Percentiles rank a stretch among this genome's conserved stretches.
phyloP scores from a whole-genome alignment of 2,888 invertebrate species.

The Eupithecia centaureata region DNA sequence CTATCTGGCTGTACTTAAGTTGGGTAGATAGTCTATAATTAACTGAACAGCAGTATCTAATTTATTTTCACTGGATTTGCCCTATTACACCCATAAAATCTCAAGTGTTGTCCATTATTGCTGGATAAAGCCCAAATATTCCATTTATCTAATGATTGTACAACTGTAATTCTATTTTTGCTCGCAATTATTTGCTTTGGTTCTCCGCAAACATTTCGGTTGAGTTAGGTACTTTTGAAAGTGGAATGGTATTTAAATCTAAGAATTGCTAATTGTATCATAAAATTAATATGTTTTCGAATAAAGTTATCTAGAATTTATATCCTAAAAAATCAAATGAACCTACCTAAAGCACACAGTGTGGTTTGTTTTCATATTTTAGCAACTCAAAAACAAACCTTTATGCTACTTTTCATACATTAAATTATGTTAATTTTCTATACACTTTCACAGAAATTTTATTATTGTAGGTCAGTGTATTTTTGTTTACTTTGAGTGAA shows the following conservation, averaged over 20 bases:
- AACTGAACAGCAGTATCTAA: neutral
- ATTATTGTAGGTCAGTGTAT: slow-evolving; percentile 3
- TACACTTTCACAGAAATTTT: neutral
- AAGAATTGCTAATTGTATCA: too few species aligned
- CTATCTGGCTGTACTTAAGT: too few species aligned
- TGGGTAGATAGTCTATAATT: neutral
- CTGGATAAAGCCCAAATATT: neutral
- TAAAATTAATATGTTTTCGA: too few species aligned
- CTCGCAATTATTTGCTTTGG: neutral
- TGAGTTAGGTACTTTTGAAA: neutral
- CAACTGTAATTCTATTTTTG: neutral
- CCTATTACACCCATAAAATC: neutral
- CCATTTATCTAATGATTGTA: neutral
- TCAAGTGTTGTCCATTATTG: neutral
- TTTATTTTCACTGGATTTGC: neutral
- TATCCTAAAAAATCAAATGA: neutral
- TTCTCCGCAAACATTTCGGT: neutral
- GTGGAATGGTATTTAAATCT: neutral
- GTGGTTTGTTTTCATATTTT: neutral
- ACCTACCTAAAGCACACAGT: neutral
- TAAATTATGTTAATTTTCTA: neutral
- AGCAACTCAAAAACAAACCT: neutral
- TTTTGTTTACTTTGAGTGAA: neutral
- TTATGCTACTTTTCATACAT: neutral
- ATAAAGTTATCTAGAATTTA: neutral